phyloP scores from a whole-genome alignment of 1,140 invertebrate species.

The Calephelis nemesis region DNA sequence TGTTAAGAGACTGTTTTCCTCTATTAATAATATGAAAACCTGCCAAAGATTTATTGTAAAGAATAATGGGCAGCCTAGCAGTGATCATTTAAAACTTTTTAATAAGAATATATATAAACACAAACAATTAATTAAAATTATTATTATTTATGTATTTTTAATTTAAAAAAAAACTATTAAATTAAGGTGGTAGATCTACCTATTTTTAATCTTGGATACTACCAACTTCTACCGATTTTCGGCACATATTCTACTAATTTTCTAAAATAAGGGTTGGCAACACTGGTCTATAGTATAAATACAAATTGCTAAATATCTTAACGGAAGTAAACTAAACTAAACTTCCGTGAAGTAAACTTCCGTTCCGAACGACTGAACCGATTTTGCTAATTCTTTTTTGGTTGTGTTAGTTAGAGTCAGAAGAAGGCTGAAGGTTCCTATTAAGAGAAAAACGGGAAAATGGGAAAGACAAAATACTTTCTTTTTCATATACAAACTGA shows the following conservation, averaged over 20 bases:
- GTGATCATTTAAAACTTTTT: not conserved
- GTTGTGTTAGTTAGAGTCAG: no score
- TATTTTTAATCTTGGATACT: not conserved
- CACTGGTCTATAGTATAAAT: no score
- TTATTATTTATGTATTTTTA: not conserved
- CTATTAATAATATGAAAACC: constrained; percentile 31
- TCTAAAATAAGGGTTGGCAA: not conserved
- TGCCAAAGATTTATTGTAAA: not conserved
- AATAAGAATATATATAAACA: not conserved
- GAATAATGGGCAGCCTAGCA: not conserved
- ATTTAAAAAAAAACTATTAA: not conserved
- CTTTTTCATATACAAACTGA: no score
- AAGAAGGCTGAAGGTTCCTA: no score
- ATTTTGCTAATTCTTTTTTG: no score
- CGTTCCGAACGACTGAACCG: no score
- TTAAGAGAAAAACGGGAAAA: no score
- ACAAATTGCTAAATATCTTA: no score
- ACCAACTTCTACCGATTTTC: not conserved
- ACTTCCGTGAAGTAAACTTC: no score
- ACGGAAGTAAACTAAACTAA: no score
- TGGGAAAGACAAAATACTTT: no score
- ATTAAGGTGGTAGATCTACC: constrained; percentile 5
- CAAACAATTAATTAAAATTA: not conserved
- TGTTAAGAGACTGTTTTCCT: constrained; percentile 28
- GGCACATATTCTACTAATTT: not conserved